A percentile compares a stretch with the other conserved stretches of the same genome.
Conservation (phyloP, 2,888 invertebrate species). For the Norana najaformis region DNA sequence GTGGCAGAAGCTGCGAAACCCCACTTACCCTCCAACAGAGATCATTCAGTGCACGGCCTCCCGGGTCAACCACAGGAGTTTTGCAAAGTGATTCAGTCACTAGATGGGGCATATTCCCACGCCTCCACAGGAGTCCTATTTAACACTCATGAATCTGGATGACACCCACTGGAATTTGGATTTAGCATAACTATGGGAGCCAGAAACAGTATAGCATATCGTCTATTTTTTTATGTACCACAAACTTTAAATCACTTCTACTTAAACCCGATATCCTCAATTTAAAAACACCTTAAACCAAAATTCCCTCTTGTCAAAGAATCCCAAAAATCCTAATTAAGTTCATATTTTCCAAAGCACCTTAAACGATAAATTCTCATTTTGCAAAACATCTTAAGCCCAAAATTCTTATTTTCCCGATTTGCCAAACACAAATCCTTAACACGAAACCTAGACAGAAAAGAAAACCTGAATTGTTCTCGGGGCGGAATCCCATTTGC, state of each 20-base stretch:
- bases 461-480: neutral
- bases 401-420: neutral
- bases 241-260: neutral
- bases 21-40: neutral
- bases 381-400: neutral
- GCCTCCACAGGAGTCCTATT: neutral
- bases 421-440: neutral
- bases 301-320: too few species aligned
- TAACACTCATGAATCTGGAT: neutral
- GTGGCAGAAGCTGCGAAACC: neutral
- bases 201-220: neutral
- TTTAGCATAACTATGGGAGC: neutral
- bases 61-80: neutral
- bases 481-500: neutral
- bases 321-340: neutral
- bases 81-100: neutral
- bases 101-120: neutral
- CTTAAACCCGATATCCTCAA: neutral
- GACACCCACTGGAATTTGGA: too few species aligned
- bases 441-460: neutral
- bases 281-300: neutral
- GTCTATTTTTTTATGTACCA: neutral
- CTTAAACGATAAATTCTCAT: too few species aligned
- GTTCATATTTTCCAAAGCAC: neutral
- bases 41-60: neutral